Base-by-base conservation (phyloP, 2,797 vertebrate species). In the Podarcis lilfordi region DNA sequence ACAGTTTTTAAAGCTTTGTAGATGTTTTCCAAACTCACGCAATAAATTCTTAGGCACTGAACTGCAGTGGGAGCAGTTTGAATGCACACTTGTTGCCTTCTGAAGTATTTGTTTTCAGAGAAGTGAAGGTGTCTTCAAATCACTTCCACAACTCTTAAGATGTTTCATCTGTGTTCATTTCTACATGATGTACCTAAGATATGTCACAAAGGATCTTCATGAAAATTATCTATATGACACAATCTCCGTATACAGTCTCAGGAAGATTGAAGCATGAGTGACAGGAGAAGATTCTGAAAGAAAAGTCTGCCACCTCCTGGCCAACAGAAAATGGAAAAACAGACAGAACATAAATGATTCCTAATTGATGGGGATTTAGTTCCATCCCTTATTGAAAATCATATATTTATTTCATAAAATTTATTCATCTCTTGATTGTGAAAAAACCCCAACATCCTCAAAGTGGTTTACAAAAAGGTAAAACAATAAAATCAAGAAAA, bases 251-350 rank as follows among this genome's bases (percentile, higher is more conserved):
- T 80, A 43, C 35, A 11, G 17, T 21, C 27, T n/a, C 2, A 59
- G 72, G 66, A 35, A 72, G 45, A 80, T 66, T 84, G 72, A 61
- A 61, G 27, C 15, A 11, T 59, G 32, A 68, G 19, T 71, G 61
- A 88, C 27, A 84, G 11, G 17, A 77, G n/a, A 32, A 43, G 40
- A 23, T 84, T 80, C 37, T 64, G 66, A 84, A 80, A 72, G 61
- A 88, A 79, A 84, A 84, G 82, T 4, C 82, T 84, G 64, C 87
- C 82, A 84, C 59, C 87, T 88, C 76, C 87, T 88, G 87, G 87
- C 55, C 76, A 84, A 23, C 0, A 69, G 10, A 3, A n/a, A 35
- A 13, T 84, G 66, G 35, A 59, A 88, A 79, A 64, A 77, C 19
- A 32, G 3, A 3, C 2, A 23, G 13, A 71, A 25, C 8, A 55